A percentile compares a stretch with the other conserved stretches of the same genome.
Conservation (phyloP, 2,797 vertebrate species). For the Onychomys arenicola region DNA sequence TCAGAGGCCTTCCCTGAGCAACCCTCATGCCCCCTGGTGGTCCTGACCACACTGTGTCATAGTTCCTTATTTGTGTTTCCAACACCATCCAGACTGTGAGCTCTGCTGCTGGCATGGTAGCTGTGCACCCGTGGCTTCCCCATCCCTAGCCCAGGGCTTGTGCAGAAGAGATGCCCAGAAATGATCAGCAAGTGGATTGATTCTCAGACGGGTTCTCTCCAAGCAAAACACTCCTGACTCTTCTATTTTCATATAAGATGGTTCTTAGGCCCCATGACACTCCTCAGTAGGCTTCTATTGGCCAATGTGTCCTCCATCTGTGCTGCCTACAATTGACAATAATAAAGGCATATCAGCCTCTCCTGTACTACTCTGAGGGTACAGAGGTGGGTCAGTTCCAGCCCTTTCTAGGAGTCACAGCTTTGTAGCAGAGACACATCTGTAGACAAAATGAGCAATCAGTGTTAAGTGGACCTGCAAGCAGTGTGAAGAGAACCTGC, state of each 20-base stretch:
- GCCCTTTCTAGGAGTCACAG: neutral
- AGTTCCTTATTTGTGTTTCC: neutral
- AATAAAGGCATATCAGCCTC: neutral
- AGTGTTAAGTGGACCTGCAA: neutral
- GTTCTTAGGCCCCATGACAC: neutral
- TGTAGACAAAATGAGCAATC: neutral
- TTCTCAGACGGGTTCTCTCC: neutral
- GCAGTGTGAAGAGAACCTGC: neutral
- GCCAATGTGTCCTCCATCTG: neutral
- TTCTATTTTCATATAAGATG: neutral
- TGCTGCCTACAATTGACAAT: neutral
- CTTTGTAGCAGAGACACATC: constrained; percentile 11
- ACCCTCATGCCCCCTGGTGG: neutral
- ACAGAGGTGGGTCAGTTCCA: neutral
- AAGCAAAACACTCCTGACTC: neutral
- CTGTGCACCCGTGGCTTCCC: neutral
- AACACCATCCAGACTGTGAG: neutral
- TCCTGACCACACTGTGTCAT: neutral
- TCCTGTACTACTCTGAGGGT: neutral
- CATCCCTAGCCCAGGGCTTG: neutral
- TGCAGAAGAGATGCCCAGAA: neutral
- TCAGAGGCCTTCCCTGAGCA: neutral
- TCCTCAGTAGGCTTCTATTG: neutral
- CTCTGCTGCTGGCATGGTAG: neutral
- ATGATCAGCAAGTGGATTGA: neutral